Evolutionary conservation across 2,797 vertebrate species (phyloP), one percentile per base, ranked within the genome.

Genomic region (Margarornis squamiger): DNA sequence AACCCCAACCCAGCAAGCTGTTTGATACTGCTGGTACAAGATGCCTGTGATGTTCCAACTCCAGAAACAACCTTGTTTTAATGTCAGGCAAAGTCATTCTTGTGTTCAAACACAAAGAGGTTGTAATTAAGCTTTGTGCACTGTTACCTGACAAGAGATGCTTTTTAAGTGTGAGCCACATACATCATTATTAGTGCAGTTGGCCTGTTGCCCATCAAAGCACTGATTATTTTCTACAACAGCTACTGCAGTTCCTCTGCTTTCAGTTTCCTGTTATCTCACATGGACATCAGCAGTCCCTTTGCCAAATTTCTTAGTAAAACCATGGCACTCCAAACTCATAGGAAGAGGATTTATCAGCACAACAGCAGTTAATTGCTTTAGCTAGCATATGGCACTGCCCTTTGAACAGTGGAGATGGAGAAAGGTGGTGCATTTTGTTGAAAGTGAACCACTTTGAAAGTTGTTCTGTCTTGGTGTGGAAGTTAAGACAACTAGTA

Each of bases 171-270:
- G 48, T 86, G 87, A 91, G 48, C 62, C 62, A 29, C 63, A 63
- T 39, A 32, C 61, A 82, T 95, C 58, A 72, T 92, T 96, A 96
- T 87, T 90, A 82, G 65, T 65, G 77, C 86, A 73, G 57, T 39
- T 96, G 95, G 90, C 81, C 12, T 32, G 36, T 46, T 95, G 82
- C 91, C 95, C 43, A 62, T 95, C 92, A 94, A 94, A 97, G 66
- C 88, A 72, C 77, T 38, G 48, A 87, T 87, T 91, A 57, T 90
- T 90, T 88, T 95, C 91, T 84, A 21, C 68, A 90, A 78, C 49
- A 88, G 34, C 76, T 94, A 95, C 77, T 94, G 76, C 57, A 85
- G 83, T 86, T 94, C 93, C 79, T 88, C 77, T 85, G 59, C 55
- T 90, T 91, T 84, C 45, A 55, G 52, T 79, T 96, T 95, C 85